Evolutionary conservation across 1,140 invertebrate genomes (phyloP).

Genomic region (Thaumatotibia leucotreta): DNA sequence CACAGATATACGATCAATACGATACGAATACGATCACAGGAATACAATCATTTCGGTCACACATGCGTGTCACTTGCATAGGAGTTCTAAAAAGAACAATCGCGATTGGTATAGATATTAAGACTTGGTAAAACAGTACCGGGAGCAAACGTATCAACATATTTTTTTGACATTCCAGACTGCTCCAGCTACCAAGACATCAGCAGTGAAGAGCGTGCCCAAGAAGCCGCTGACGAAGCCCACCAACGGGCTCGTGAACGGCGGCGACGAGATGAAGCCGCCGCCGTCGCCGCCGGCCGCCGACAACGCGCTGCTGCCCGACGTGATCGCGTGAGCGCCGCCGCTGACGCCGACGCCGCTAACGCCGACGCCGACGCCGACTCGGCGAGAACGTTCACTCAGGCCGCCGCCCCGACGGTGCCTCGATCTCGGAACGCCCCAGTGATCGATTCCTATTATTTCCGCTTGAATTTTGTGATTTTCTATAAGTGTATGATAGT

Average conservation of each 20-base stretch:
- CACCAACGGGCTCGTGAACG: constrained; percentile 40
- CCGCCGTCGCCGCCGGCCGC: constrained; percentile 57
- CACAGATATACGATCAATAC: too few relatives aligned
- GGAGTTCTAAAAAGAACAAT: too few relatives aligned
- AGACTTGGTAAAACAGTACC: too few relatives aligned
- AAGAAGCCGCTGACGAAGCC: constrained; percentile 32
- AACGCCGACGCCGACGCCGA: neutral
- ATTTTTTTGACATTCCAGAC: constrained; percentile 21
- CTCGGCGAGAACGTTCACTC: neutral
- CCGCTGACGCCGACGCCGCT: neutral
- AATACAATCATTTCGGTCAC: too few relatives aligned
- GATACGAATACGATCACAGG: too few relatives aligned
- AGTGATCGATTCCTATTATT: constrained; percentile 56
- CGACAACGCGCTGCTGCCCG: constrained; percentile 67
- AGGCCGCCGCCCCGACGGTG: neutral
- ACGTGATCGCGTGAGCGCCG: constrained; percentile 62
- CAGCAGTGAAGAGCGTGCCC: constrained; percentile 15
- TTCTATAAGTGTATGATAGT: constrained; percentile 74
- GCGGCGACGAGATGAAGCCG: constrained; percentile 44
- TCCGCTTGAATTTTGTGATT: constrained; percentile 74
- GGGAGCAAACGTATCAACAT: too few relatives aligned
- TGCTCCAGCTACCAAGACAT: constrained; percentile 8
- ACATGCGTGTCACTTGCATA: too few relatives aligned
- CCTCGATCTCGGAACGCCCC: constrained; percentile 4
- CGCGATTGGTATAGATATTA: too few relatives aligned